Base-by-base conservation (phyloP, 2,113 vertebrate species). In the Ariopsis seemanni region DNA sequence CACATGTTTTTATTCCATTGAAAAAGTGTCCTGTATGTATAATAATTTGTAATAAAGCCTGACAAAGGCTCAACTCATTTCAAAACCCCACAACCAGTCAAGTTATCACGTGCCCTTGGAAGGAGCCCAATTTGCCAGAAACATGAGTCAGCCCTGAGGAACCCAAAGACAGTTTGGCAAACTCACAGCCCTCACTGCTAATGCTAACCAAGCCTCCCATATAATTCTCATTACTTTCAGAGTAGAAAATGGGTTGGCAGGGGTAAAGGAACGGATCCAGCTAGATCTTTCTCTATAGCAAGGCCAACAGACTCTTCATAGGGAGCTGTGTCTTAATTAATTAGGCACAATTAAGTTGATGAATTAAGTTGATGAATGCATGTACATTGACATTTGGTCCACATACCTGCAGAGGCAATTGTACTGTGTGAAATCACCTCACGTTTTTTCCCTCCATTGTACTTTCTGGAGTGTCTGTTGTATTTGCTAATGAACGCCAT, bases 31-130 rank as follows among this genome's bases (percentile, higher is more conserved):
- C 42, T 42, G 42, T 42, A 42, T 42, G 42, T 42, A 42, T 42
- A 42, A 17, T 71, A 67, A 27, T 71, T 5, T 71, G 15, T 34
- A 71, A 34, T 71, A 75, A 75, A 75, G 20, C 42, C 72, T 11
- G 20, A 75, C 9, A 50, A 81, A 60, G 27, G n/a, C 42, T 85
- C 25, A 53, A 27, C 62, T 69, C 4, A 78, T 6, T 11, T 18
- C 58, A 63, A 34, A 60, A 81, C 63, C 34, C 30, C n/a, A 83
- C 53, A 65, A 55, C 52, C 27, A 62, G 60, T 67, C 87, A 80
- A 67, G 25, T 11, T 34, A 67, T 87, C 85, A 89, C 84, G n/a
- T 90, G 85, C 14, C 27, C 77, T 42, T 81, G 60, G 62, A 86
- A 42, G 55, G 65, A 71, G 34, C 50, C 60, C 72, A 89, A 62